Base-by-base conservation (phyloP, 2,888 invertebrate genomes). In the Seira ritae region DNA sequence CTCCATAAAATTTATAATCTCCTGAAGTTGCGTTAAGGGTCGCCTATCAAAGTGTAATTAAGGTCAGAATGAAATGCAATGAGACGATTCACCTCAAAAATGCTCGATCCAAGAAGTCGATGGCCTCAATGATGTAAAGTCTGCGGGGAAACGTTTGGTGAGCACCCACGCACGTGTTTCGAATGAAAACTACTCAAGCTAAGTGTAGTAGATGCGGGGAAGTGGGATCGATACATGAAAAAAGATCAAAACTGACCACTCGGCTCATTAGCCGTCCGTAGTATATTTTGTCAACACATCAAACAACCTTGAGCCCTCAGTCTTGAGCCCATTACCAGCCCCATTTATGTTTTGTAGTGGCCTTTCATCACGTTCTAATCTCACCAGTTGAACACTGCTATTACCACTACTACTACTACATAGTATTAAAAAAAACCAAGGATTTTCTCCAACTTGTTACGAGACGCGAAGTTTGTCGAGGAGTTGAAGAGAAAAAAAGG, bases 161-260 rank as follows among this genome's bases (percentile, higher is more conserved):
- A 8, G 55, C 55, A 55, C n/a, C 55, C 55, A 55, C 12, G 12
- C 55, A 55, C 55, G 55, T 55, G 55, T 12, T 55, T 17, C 3
- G 55, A 55, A 55, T 55, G 8, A 31, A 31, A 31, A 31, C 12
- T 55, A 55, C 55, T 42, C 42, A 42, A 12, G 3, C 55, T 55
- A 55, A 12, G 55, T 3, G 55, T 3, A 42, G 42, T 42, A 55
- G 31, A 2, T 31, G 31, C 31, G 8, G 8, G 55, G 17, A 55
- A 55, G 15, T 55, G 55, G 55, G 12, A 55, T 55, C 55, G 55
- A 55, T 55, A 12, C 6, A 31, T 2, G 31, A 31, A 55, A 55
- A 55, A 55, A 55, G 55, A 55, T 55, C 55, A 55, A 55, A 55
- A 55, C 55, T 55, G 55, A 55, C 55, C 55, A 55, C 55, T 55